phyloP scores from a whole-genome alignment of 2,888 invertebrate genomes.

The Tenthredo distinguenda region DNA sequence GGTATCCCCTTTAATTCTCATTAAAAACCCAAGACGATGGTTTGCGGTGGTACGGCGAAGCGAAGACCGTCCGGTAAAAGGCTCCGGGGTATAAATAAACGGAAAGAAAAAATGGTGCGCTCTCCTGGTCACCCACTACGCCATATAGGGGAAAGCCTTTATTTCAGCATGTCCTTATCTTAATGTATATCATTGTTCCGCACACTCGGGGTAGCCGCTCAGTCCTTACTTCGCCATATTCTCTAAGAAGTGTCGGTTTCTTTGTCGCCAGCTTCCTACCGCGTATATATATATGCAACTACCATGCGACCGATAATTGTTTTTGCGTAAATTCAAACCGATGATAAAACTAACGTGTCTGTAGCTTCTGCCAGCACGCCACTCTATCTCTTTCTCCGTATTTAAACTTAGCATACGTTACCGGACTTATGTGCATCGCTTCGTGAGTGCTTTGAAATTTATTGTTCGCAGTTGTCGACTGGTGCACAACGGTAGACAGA shows the following conservation, averaged over 20 bases:
- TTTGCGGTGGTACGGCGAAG: slow-evolving; percentile 39
- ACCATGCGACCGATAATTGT: slow-evolving; percentile 29
- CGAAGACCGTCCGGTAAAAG: slow-evolving; percentile 35
- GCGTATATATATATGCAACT: background rate
- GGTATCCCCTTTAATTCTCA: slow-evolving; percentile 53
- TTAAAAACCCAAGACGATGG: slow-evolving; percentile 46
- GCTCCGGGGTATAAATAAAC: slow-evolving; percentile 47
- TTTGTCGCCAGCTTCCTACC: slow-evolving; percentile 33
- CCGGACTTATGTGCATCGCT: slow-evolving; percentile 21
- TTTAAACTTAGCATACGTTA: slow-evolving; percentile 32
- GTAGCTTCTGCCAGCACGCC: slow-evolving; percentile 24
- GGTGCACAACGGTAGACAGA: background rate
- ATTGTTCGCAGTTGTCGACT: slow-evolving; percentile 43
- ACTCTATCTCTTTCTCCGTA: background rate
- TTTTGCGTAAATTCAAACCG: slow-evolving; percentile 29
- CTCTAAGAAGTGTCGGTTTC: slow-evolving; percentile 44
- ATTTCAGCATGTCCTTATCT: slow-evolving; percentile 61
- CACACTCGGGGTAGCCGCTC: slow-evolving; percentile 26
- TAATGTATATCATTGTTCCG: slow-evolving; percentile 60
- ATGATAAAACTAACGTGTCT: slow-evolving; percentile 28
- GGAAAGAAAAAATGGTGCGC: slow-evolving; percentile 43
- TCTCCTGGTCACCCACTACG: slow-evolving; percentile 53
- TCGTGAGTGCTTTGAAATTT: slow-evolving; percentile 38
- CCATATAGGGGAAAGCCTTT: slow-evolving; percentile 54
- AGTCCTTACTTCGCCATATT: slow-evolving; percentile 51